Percentiles rank a stretch among this genome's conserved stretches.
Evolutionary conservation across 2,113 vertebrate species (phyloP).

Genomic region (Carassius carassius): DNA sequence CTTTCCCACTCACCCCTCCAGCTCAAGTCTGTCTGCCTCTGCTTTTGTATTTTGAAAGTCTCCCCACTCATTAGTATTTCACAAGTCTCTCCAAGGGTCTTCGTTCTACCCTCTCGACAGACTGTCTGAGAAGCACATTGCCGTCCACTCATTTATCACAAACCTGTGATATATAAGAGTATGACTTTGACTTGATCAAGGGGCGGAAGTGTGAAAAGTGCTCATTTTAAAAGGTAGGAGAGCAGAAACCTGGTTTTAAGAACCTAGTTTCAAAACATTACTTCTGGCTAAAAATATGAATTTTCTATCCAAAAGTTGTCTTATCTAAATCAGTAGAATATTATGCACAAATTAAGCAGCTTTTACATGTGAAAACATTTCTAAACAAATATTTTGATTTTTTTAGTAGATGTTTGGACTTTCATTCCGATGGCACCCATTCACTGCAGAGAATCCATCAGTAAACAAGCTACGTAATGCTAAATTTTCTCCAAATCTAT

Average conservation of each 20-base stretch:
- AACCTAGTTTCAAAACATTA: background rate
- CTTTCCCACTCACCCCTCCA: constrained; percentile 9
- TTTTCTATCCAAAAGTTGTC: background rate
- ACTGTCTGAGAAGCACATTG: constrained; percentile 24
- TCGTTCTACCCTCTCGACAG: constrained; percentile 13
- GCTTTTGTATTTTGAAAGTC: constrained; percentile 36
- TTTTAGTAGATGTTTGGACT: background rate
- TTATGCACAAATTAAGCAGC: background rate
- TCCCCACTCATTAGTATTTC: constrained; percentile 28
- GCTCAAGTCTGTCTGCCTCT: background rate
- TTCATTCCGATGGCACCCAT: no score
- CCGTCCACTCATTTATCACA: constrained; percentile 33
- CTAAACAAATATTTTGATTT: background rate
- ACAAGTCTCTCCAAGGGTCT: constrained; percentile 26
- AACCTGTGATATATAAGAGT: background rate
- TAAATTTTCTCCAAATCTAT: background rate
- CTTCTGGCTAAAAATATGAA: background rate
- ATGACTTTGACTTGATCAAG: background rate
- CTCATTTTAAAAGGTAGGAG: constrained; percentile 27
- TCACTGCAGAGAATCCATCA: background rate
- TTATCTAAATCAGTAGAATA: background rate
- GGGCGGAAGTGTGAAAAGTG: background rate
- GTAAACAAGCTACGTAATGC: background rate
- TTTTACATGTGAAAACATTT: background rate
- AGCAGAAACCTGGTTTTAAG: background rate